Conservation (phyloP, 1,140 invertebrate species). For the Platyura marginata region DNA sequence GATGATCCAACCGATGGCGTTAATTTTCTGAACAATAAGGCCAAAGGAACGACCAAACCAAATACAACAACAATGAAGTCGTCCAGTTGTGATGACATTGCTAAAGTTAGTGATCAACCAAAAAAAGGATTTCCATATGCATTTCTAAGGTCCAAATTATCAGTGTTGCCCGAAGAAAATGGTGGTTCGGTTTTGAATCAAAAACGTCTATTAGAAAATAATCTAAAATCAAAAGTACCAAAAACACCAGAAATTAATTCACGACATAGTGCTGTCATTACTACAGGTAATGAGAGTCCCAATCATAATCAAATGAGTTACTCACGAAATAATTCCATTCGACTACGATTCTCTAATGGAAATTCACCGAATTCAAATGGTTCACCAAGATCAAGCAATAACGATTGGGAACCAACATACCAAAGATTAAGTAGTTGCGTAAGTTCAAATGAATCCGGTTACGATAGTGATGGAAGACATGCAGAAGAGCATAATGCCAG, state of each 20-base stretch:
- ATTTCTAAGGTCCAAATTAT: constrained; percentile 52
- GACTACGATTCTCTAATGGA: too few species aligned
- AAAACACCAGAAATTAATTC: background rate
- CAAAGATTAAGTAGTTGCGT: constrained; percentile 46
- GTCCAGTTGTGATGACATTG: constrained; percentile 23
- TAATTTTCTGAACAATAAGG: constrained; percentile 33
- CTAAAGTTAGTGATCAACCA: constrained; percentile 13
- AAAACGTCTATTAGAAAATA: constrained; percentile 9
- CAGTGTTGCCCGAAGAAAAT: constrained; percentile 53
- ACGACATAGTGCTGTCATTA: background rate
- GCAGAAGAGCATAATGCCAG: constrained; percentile 24
- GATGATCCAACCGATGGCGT: constrained; percentile 61
- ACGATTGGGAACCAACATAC: too few species aligned
- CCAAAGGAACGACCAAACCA: constrained; percentile 4
- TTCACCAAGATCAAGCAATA: too few species aligned
- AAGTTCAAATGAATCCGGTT: constrained; percentile 66
- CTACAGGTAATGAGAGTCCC: background rate
- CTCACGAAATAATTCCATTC: background rate
- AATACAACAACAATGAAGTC: constrained; percentile 12
- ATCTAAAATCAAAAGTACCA: background rate
- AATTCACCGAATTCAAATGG: too few species aligned
- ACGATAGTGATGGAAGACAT: constrained; percentile 57
- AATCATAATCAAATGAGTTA: background rate
- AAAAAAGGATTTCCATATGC: constrained; percentile 53
- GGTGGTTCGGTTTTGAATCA: constrained; percentile 32